Base-by-base conservation (phyloP, 1,140 invertebrate genomes). In the Hermetia illucens region DNA sequence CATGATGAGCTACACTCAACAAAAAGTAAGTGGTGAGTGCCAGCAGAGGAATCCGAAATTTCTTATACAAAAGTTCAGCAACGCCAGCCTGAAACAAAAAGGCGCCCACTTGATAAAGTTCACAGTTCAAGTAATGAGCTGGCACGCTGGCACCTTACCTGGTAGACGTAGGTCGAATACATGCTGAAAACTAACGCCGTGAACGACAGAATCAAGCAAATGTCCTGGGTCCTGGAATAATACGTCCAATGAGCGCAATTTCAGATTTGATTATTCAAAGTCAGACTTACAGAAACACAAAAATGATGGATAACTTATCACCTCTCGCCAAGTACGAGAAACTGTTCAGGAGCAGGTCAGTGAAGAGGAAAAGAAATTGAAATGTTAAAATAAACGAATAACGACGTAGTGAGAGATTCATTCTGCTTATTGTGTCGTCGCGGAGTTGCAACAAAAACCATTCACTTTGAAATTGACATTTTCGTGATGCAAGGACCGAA, bases 141-240 rank as follows among this genome's bases (percentile, higher is more conserved):
- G 29, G 39, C 37, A 36, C 37, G 38, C 30, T 17, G 17, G 29
- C 39, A 35, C 51, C 49, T 69, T 63, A 80, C 78, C 64, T 81
- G 75, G 60, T 80, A 80, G 43, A 79, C 66, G 50, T 79, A 80
- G 5, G 79, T 81, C 4, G 75, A 74, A 50, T 80, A 79, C 39
- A 81, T 72, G 36, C 71, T 74, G 39, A 78, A 64, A 13, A 79
- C 53, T 36, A 80, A 64, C 24, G 72, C 54, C 1, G 74, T 69
- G 33, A 81, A 58, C 5, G 76, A 69, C 20, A 76, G 56, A 24
- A 81, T 69, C 3, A 79, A 61, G 46, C 74, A 75, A 31, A 77
- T 64, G 52, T 80, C 77, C 62, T 82, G 78, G 43, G 72, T 66
- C 37, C 79, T 81, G 44, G 43, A 67, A 64, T 48, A 40, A 39